Evolutionary conservation across 2,888 invertebrate species (phyloP), one percentile per base, ranked within the genome.

Genomic region (Diabrotica balteata): DNA sequence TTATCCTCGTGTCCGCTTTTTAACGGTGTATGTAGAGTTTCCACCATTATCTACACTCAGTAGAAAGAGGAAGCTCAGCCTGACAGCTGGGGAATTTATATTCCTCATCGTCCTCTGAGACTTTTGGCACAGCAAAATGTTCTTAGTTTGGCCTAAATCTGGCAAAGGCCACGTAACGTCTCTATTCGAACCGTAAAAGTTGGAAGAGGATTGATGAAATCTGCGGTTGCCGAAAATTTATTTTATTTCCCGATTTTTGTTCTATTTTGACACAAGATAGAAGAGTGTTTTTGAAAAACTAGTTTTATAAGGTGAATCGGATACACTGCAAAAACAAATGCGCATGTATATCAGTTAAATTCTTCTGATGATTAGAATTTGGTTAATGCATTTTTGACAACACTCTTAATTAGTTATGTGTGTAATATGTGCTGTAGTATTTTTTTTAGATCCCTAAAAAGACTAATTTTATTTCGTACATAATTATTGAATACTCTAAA

Each of bases 21-120:
- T 54, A 43, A 54, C 54, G 54, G 54, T 54, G 54, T 54, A 54
- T 54, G 43, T 10, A 45, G 51, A 50, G 45, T 59, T 54, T 58
- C 58, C 52, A 59, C 50, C 59, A 59, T 67, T 67, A 67, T 67
- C 67, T 67, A 42, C 49, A 49, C 49, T 53, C 51, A 52, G 57
- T 57, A 63, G 43, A 63, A 45, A 57, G 63, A 67, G 63, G 59
- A 63, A 67, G 59, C 63, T 57, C 63, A 45, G 58, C 63, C 53
- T 67, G 67, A 67, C 67, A 67, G 58, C 54, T 22, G 57, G 57
- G 54, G 63, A 67, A 67, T 63, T 67, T 67, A 67, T 67, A 63
- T 51, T 63, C 51, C 59, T 53, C 59, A 22, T 49, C 49, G 62
- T 62, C 67, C 63, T 53, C 32, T 54, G 63, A 63, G 62, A 59